Conservation (phyloP, 1,140 invertebrate genomes). For the Bactericera cockerelli region DNA sequence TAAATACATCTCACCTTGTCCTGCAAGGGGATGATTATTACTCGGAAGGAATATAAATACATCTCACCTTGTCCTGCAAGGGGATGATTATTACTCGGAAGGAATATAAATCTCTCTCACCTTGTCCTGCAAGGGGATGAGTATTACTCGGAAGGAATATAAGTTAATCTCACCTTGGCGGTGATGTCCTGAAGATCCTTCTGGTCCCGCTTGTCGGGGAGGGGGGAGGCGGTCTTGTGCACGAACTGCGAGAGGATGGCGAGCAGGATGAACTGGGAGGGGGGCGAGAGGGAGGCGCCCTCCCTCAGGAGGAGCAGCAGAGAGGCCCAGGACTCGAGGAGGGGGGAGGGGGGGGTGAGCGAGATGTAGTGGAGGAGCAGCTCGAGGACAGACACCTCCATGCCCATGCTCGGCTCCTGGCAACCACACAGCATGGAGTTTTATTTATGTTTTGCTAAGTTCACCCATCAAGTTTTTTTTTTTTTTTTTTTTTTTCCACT, state of each 20-base stretch:
- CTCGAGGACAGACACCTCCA: conserved; percentile 46
- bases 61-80: too few relatives aligned
- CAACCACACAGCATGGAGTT: conserved; percentile 12
- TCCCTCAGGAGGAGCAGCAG: conserved; percentile 66
- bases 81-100: too few relatives aligned
- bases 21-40: too few relatives aligned
- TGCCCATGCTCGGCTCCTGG: conserved; percentile 26
- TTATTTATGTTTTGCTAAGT: too few relatives aligned
- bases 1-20: too few relatives aligned
- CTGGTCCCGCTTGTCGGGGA: conserved; percentile 68
- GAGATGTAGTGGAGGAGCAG: conserved; percentile 58
- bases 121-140: too few relatives aligned
- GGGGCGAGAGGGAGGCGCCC: conserved; percentile 44
- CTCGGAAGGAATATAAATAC: too few relatives aligned
- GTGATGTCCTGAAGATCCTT: conserved; percentile 66
- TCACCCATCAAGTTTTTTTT: too few relatives aligned
- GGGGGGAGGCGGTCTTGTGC: conserved; percentile 37
- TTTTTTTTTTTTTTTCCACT: too few relatives aligned
- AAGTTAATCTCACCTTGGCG: conserved; percentile 42
- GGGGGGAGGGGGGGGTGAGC: conserved; percentile 43
- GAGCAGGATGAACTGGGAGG: conserved; percentile 65
- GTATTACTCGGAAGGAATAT: too few relatives aligned
- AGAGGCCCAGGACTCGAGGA: conserved; percentile 65
- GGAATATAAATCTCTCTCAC: too few relatives aligned
- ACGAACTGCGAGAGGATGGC: conserved; percentile 76